Evolutionary conservation across 2,888 invertebrate species (phyloP).

Genomic region (Polia nebulosa): DNA sequence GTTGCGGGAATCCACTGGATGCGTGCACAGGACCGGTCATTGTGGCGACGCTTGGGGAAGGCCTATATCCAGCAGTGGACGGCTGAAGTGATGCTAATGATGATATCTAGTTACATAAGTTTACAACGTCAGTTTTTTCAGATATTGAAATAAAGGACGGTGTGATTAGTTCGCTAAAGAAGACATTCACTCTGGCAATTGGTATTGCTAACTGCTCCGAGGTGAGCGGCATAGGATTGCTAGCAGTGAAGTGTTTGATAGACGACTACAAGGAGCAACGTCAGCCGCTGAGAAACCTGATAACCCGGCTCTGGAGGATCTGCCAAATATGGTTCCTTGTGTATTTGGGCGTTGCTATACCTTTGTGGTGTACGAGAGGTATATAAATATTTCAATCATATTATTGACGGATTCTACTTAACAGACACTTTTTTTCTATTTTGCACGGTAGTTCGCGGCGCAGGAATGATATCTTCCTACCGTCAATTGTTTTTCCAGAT

Average conservation of each 20-base stretch:
- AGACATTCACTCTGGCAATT: slow-evolving; percentile 32
- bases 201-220: slow-evolving; percentile 72
- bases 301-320: slow-evolving; percentile 70
- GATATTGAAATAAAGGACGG: slow-evolving; percentile 19
- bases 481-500: too few relatives aligned
- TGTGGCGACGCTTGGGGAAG: not conserved
- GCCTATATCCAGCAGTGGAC: not conserved
- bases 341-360: slow-evolving; percentile 78
- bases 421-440: too few relatives aligned
- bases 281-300: slow-evolving; percentile 51
- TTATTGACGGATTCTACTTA: too few relatives aligned
- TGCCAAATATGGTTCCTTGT: slow-evolving; percentile 77
- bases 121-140: not conserved
- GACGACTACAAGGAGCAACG: slow-evolving; percentile 62
- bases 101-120: not conserved
- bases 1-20: not conserved
- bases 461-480: too few relatives aligned
- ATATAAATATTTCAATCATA: too few relatives aligned
- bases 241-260: slow-evolving; percentile 67
- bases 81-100: not conserved
- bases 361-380: slow-evolving; percentile 85
- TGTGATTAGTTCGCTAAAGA: slow-evolving; percentile 45
- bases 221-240: slow-evolving; percentile 81
- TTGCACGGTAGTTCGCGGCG: too few relatives aligned
- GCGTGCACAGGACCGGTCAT: not conserved